phyloP scores from a whole-genome alignment of 2,797 vertebrate genomes.

The Cossypha caffra region DNA sequence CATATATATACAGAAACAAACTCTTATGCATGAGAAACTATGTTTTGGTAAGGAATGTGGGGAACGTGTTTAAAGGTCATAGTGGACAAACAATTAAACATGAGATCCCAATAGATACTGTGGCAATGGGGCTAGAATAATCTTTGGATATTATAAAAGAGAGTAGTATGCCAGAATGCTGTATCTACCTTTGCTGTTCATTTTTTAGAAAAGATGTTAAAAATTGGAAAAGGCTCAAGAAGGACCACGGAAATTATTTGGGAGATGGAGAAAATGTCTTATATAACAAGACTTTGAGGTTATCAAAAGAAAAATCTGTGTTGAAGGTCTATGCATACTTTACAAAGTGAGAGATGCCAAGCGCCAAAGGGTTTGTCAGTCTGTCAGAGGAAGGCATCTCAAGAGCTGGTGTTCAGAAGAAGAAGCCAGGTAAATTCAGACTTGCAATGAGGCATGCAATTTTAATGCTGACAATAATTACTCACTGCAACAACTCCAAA shows the following conservation, averaged over 20 bases:
- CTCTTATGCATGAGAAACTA: background rate
- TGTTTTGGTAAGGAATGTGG: background rate
- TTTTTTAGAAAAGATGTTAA: background rate
- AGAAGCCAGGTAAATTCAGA: too few relatives aligned
- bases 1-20: background rate
- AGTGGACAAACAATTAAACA: conserved; percentile 1
- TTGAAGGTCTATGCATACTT: background rate
- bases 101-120: background rate
- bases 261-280: background rate
- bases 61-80: background rate
- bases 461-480: too few relatives aligned
- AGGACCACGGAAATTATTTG: background rate
- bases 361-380: too few relatives aligned
- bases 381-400: too few relatives aligned
- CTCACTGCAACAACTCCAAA: too few relatives aligned
- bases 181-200: background rate
- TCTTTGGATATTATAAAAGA: background rate
- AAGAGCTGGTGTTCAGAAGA: too few relatives aligned
- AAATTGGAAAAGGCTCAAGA: background rate
- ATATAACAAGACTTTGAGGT: background rate
- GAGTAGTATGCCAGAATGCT: background rate
- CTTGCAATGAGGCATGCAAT: too few relatives aligned
- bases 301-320: background rate
- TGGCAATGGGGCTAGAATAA: background rate
- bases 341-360: background rate